Evolutionary conservation across 2,797 vertebrate genomes (phyloP).

Genomic region (Sebastolobus altivelis): DNA sequence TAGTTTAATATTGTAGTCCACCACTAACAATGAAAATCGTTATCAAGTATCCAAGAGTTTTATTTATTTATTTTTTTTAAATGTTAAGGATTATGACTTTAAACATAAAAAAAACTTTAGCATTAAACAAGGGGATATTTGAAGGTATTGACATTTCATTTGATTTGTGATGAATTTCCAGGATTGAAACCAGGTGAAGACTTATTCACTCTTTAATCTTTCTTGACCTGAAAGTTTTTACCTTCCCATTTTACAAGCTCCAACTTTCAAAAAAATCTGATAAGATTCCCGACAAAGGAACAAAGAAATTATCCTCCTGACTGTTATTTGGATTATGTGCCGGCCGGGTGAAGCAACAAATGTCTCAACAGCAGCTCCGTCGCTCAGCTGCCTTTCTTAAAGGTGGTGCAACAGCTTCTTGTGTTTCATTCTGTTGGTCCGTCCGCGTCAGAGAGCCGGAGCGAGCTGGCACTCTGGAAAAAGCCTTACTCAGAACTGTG

Average conservation of each 20-base stretch:
- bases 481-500: conserved; percentile 55
- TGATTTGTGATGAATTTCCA: background rate
- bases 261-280: background rate
- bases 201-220: background rate
- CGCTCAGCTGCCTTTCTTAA: conserved; percentile 18
- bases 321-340: conserved; percentile 2
- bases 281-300: background rate
- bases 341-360: conserved; percentile 22
- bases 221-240: background rate
- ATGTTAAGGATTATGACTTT: background rate
- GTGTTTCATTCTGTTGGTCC: conserved; percentile 50
- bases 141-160: background rate
- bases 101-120: background rate
- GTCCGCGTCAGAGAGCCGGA: conserved; percentile 30
- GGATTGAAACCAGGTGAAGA: background rate
- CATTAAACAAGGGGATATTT: background rate
- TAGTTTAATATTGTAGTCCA: background rate
- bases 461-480: conserved; percentile 57
- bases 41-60: too few relatives aligned
- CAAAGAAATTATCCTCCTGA: background rate
- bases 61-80: too few relatives aligned
- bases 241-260: background rate
- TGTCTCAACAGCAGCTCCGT: conserved; percentile 35
- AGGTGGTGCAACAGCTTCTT: conserved; percentile 59
- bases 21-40: background rate